phyloP scores from a whole-genome alignment of 1,140 invertebrate genomes.

The Diorhabda sublineata region DNA sequence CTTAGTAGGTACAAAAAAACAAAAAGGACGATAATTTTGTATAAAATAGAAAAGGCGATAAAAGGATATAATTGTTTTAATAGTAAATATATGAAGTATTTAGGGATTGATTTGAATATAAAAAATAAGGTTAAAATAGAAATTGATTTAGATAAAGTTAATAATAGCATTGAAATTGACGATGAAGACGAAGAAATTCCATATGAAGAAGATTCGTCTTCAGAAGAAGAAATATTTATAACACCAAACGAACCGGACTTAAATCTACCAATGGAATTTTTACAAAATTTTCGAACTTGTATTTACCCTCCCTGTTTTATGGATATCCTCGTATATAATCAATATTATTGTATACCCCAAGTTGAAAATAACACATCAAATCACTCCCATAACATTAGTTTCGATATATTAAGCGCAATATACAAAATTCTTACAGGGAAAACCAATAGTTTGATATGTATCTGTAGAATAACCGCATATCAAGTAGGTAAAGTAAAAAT shows the following conservation, averaged over 20 bases:
- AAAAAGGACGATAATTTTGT: conserved; percentile 51
- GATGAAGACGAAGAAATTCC: not conserved
- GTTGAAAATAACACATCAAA: conserved; percentile 63
- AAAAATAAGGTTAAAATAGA: not conserved
- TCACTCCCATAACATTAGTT: conserved; percentile 57
- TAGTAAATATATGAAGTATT: conserved; percentile 55
- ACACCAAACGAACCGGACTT: not conserved
- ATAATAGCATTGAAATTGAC: conserved; percentile 20
- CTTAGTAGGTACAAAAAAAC: conserved; percentile 55
- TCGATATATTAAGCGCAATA: conserved; percentile 64
- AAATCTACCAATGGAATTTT: conserved; percentile 61
- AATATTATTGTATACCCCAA: conserved; percentile 63
- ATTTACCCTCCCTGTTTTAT: conserved; percentile 59
- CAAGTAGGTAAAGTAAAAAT: conserved; percentile 34
- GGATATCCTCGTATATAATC: conserved; percentile 60
- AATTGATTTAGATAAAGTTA: not conserved
- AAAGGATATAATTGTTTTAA: conserved; percentile 57
- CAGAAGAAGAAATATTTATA: conserved; percentile 17
- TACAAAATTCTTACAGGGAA: conserved; percentile 52
- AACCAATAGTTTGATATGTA: conserved; percentile 44
- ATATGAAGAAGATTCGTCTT: conserved; percentile 22
- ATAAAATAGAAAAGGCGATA: conserved; percentile 58
- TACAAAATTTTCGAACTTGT: conserved; percentile 56
- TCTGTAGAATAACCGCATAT: conserved; percentile 44
- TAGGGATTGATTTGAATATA: conserved; percentile 41